Base-by-base conservation (phyloP, 2,888 invertebrate species). In the Epiperipatus broadwayi region DNA sequence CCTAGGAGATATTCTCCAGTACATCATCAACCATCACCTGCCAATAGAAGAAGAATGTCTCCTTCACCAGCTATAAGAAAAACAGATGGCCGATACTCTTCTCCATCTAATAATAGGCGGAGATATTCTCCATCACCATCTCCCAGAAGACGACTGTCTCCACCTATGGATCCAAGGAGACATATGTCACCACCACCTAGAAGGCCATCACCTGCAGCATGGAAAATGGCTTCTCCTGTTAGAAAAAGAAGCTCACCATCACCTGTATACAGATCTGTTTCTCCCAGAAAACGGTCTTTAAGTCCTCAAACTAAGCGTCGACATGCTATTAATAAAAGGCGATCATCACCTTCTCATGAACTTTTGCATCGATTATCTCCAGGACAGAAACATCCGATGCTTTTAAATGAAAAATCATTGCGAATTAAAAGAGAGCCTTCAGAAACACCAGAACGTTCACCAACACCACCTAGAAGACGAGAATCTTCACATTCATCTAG, bases 211-310 rank as follows among this genome's bases (percentile, higher is more conserved):
- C 34, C 34, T 4, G 18, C 21, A 8, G 19, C 4, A 4, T 18
- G 20, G 10, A 21, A 15, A 16, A 19, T 16, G 7, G 18, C 18
- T 3, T 34, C 35, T 4, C 19, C 20, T 7, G 16, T 3, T 4
- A 33, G 34, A 14, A 33, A 18, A 14, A 33, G 34, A 15, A 14
- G 34, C 27, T 33, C 34, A 4, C 34, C 34, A 4, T 19, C 34
- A 22, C 34, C 34, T 5, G 34, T 7, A 14, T 15, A 18, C 34
- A 5, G 28, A 18, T 12, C 10, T 25, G 10, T 12, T 25, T 10
- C n/a, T 25, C 25, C 25, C 10, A 8, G 25, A 8, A 25, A 8
- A n/a, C n/a, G n/a, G n/a, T n/a, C n/a, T n/a, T n/a, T n/a, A n/a
- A n/a, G n/a, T n/a, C n/a, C n/a, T n/a, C n/a, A n/a, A n/a, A n/a